Evolutionary conservation across 2,888 invertebrate genomes (phyloP), one percentile per base, ranked within the genome.

Genomic region (Parnassius orleans): DNA sequence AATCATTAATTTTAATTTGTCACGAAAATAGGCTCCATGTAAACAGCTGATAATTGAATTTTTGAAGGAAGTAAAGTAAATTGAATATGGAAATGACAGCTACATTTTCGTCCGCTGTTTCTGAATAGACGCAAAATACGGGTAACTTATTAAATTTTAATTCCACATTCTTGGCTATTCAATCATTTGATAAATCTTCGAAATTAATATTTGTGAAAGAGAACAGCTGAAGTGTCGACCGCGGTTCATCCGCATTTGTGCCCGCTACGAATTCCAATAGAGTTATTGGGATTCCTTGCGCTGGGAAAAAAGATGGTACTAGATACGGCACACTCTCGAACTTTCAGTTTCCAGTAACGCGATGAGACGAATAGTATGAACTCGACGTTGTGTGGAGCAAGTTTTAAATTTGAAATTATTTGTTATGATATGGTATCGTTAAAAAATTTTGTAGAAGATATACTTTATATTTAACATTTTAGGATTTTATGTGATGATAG

Each of bases 191-290:
- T 61, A 53, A 61, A 57, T 52, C 56, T 9, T 46, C 53, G 57
- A 57, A 57, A 61, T 61, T 61, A 61, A 61, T 61, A 61, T 57
- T 53, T 53, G 52, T 57, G 57, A 61, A 61, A 48, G 53, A 42
- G 47, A 15, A 61, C 51, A 19, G 57, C 55, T 61, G 52, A 43
- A 57, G 61, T 61, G 52, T 46, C 57, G 57, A 14, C 53, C 46
- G 57, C 52, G 12, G 33, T 44, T 41, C 33, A 33, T 33, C 3
- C 33, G 48, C 50, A 60, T 60, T 54, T 60, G 44, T 53, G 33
- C 60, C 53, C 53, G 41, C 54, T 41, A 48, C 52, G 56, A 19
- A 61, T 61, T 61, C 61, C 57, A 57, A 52, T 55, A 52, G 57
- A 61, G 43, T 57, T 56, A 52, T 61, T 46, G 56, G 47, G 53